A percentile compares a stretch with the other conserved stretches of the same genome.
Evolutionary conservation across 2,797 vertebrate species (phyloP).

Genomic region (Sphenopsis melanotis): DNA sequence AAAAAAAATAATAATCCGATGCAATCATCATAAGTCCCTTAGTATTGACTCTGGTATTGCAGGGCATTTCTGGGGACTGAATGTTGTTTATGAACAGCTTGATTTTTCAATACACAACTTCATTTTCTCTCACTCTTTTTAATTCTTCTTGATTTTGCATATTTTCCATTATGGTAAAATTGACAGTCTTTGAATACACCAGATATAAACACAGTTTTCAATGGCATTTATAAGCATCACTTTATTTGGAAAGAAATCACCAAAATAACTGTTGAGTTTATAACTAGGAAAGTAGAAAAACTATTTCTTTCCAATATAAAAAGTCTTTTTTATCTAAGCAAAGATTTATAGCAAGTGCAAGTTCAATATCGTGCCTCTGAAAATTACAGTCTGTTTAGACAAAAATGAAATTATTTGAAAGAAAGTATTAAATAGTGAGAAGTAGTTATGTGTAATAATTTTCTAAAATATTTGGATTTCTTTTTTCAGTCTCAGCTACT

Average conservation of each 20-base stretch:
- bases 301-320: background rate
- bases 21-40: background rate
- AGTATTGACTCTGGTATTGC: background rate
- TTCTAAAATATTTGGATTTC: slow-evolving; percentile 14
- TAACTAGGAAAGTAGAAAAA: background rate
- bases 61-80: background rate
- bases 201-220: background rate
- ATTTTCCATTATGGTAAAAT: background rate
- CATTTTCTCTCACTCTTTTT: slow-evolving; percentile 24
- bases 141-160: slow-evolving; percentile 30
- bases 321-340: background rate
- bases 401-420: slow-evolving; percentile 9
- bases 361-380: background rate
- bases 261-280: background rate
- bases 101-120: slow-evolving; percentile 25
- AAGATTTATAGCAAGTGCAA: background rate
- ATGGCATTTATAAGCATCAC: background rate
- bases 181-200: background rate
- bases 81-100: slow-evolving; percentile 7
- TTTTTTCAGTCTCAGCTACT: background rate
- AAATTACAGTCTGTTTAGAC: background rate
- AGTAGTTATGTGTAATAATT: background rate
- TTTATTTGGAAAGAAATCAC: background rate
- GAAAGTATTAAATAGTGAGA: slow-evolving; percentile 1
- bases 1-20: background rate